These are phyloP conservation scores for Cheilosia pagana DNA, from an alignment of 2,888 invertebrate species.

Conservation along the genomic window DNA sequence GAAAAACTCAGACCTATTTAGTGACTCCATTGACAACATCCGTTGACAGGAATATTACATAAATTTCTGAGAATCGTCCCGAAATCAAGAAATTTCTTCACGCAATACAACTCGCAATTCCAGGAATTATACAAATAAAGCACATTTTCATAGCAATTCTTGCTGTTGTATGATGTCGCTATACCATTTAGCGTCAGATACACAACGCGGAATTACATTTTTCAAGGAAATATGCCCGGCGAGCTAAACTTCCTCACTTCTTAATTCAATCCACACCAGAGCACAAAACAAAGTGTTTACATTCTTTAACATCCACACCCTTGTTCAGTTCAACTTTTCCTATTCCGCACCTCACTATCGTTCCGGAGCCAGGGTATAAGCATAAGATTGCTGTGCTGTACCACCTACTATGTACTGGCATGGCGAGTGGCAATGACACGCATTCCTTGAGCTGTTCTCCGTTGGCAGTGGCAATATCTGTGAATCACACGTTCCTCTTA, in stretches of 20 bases:
- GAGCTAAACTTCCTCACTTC: slow-evolving; percentile 14
- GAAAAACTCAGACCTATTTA: too few relatives aligned
- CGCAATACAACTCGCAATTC: too few relatives aligned
- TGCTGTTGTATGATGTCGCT: too few relatives aligned
- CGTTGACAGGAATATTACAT: too few relatives aligned
- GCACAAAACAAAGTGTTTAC: slow-evolving; percentile 56
- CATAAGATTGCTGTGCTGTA: neutral
- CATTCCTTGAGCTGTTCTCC: slow-evolving; percentile 50
- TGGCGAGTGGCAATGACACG: slow-evolving; percentile 55
- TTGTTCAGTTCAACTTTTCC: neutral
- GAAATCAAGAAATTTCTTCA: too few relatives aligned
- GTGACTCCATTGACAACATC: too few relatives aligned
- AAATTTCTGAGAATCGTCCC: too few relatives aligned
- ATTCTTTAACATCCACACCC: slow-evolving; percentile 31
- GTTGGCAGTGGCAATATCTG: slow-evolving; percentile 54
- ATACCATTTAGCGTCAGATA: too few relatives aligned
- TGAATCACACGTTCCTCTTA: slow-evolving; percentile 52
- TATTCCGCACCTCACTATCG: neutral
- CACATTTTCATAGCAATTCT: too few relatives aligned
- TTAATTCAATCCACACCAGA: slow-evolving; percentile 46
- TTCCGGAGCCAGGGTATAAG: neutral
- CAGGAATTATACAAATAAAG: too few relatives aligned
- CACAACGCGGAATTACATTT: neutral
- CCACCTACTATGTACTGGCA: slow-evolving; percentile 16
- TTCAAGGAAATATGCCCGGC: neutral